Base-by-base conservation (phyloP, 2,113 vertebrate genomes). In the Furnarius figulus region DNA sequence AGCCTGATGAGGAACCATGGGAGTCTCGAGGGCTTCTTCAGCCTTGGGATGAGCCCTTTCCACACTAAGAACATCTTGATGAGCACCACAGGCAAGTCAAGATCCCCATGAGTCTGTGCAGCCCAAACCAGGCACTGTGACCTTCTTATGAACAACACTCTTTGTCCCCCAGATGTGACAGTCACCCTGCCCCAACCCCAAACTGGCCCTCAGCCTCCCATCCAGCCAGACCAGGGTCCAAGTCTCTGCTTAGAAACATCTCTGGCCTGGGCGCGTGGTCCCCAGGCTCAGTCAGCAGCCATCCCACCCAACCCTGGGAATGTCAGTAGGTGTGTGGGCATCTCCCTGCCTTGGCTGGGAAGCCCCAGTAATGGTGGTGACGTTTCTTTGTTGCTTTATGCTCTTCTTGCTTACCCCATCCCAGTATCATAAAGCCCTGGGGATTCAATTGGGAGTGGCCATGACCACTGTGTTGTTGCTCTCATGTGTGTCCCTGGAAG, bases 61-160 rank as follows among this genome's bases (percentile, higher is more conserved):
- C 15, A 1, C 24, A 50, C 42, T 31, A 50, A 44, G 33, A 23
- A 21, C 22, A 5, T 10, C 63, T 15, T 2, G 0, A 5, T 42
- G n/a, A 46, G 25, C 23, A 17, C 37, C 73, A 28, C 37, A 13
- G 20, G 55, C 27, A 27, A 31, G 10, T 53, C 44, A 22, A 21
- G 77, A 11, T 56, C 81, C 35, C 53, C 0, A 0, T 5, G 24
- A 55, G 7, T 6, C 30, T n/a, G 58, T 30, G 52, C 63, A 74
- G 39, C 42, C 58, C 40, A 40, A 81, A 50, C 14, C 73, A 47
- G 46, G 70, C 1, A 8, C 66, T 50, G 47, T 40, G 30, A 20
- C 47, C 40, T 49, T 16, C 49, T 30, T 19, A 3, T 0, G 4
- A 49, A 13, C 31, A 47, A 1, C 20, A 27, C 28, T 28, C 33